These are phyloP conservation scores for Epirrhoe tristata DNA, from an alignment of 2,888 invertebrate genomes.

Conservation along the genomic window DNA sequence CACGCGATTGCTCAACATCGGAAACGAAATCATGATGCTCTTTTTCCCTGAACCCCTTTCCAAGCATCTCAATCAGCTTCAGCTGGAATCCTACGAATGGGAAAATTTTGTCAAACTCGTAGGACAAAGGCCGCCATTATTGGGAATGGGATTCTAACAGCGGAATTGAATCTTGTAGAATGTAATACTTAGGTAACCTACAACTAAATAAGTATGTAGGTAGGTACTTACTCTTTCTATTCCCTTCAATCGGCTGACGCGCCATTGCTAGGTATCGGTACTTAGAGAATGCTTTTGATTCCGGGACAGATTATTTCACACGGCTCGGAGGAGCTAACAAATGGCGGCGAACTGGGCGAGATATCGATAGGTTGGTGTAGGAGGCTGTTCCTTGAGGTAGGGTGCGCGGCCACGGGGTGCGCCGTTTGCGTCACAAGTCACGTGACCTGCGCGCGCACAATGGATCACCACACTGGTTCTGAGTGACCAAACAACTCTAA, in stretches of 20 bases:
- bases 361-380: background rate
- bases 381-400: background rate
- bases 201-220: no score
- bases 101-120: background rate
- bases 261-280: no score
- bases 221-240: background rate
- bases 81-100: conserved; percentile 2
- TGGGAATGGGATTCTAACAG: background rate
- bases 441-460: background rate
- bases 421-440: background rate
- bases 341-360: background rate
- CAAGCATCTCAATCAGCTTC: conserved; percentile 18
- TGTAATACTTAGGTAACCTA: no score
- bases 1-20: conserved; percentile 10
- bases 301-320: background rate
- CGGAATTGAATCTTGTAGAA: background rate
- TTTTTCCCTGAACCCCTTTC: conserved; percentile 9
- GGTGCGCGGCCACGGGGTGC: background rate
- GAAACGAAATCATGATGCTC: background rate
- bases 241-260: background rate
- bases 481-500: background rate
- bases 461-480: background rate
- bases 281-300: background rate
- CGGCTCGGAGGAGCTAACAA: background rate
- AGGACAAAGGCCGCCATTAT: background rate